Base-by-base conservation (phyloP, 2,797 vertebrate species). In the Falco cherrug region DNA sequence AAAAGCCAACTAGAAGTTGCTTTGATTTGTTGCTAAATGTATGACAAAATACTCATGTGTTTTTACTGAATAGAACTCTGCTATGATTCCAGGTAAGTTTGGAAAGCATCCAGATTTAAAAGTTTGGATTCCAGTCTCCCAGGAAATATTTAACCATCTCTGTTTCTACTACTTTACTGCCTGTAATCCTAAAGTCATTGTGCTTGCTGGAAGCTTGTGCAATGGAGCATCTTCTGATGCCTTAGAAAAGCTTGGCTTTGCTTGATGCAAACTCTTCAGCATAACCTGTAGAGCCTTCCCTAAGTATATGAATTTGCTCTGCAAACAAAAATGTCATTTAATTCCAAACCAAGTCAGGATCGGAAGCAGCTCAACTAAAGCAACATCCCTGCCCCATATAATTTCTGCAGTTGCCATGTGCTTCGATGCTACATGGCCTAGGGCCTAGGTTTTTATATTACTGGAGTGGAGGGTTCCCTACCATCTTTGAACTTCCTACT, bases 91-190 rank as follows among this genome's bases (percentile, higher is more conserved):
- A 47, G 69, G 41, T 41, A n/a, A 82, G 37, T 63, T 31, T 94
- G 86, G 84, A 88, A 89, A 64, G 24, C 37, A 13, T 92, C 70
- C 86, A 90, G 22, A 70, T 16, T 28, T 41, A 63, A 13, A 84
- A 84, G 51, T 87, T 91, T 81, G 43, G 56, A 87, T 87, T 87
- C 29, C 13, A 69, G 60, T 82, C 31, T 84, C 53, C 54, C 39
- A 67, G 93, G 74, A 94, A 93, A 75, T 93, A 86, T 11, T 89
- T 89, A 83, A 85, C 41, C 21, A 79, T 18, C 37, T 87, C 48
- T 74, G 60, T 33, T 89, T 83, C 50, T 75, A 35, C 56, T 79
- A 14, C 16, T 43, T 84, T 35, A 9, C 28, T 79, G 47, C 56
- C 45, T 73, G 59, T 79, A 82, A 50, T 89, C 26, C 59, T 45